Base-by-base conservation (phyloP, 1,140 invertebrate species). In the Meloidogyne exigua region DNA sequence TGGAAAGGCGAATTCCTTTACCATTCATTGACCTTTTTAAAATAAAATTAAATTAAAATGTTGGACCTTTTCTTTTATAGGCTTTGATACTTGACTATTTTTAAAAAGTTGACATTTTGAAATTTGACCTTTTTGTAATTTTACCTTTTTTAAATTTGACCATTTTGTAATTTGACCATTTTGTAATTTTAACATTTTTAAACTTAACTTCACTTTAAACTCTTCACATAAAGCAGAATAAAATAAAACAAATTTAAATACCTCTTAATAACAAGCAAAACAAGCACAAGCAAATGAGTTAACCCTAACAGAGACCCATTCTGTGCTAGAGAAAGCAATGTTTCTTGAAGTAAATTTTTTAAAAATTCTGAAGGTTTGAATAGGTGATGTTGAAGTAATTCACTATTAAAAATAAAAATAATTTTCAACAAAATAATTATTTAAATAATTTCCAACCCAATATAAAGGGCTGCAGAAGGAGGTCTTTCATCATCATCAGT, bases 311-410 rank as follows among this genome's bases (percentile, higher is more conserved):
- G 79, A 76, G 32, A 86, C 39, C 85, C 85, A 69, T 86, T 86
- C 64, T 86, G 85, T n/a, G 85, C 84, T 12, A 86, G 72, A 4
- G 85, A 86, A 68, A 82, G 87, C 15, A 86, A 74, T 11, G 86
- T 86, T 71, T 86, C 85, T 74, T 86, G 85, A 18, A 79, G 76
- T 9, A 86, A 68, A 68, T 88, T 87, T 76, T 88, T 86, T 13
- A 83, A 15, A 81, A 86, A 86, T 68, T 88, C 81, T 15, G 70
- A 77, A 10, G 79, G 77, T 21, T 79, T 80, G 76, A 84, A 86
- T 28, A 86, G 64, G 68, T 86, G 85, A 13, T 82, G 83, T 77
- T 86, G 86, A 13, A 86, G 75, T 15, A 82, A 82, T 77, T 86
- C 85, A 25, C 85, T 57, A 7, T 73, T 42, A 1, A 28, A 12